Percentiles rank a stretch among this genome's conserved stretches.
Evolutionary conservation across 2,888 invertebrate species (phyloP).

Genomic region (Zootermopsis nevadensis): DNA sequence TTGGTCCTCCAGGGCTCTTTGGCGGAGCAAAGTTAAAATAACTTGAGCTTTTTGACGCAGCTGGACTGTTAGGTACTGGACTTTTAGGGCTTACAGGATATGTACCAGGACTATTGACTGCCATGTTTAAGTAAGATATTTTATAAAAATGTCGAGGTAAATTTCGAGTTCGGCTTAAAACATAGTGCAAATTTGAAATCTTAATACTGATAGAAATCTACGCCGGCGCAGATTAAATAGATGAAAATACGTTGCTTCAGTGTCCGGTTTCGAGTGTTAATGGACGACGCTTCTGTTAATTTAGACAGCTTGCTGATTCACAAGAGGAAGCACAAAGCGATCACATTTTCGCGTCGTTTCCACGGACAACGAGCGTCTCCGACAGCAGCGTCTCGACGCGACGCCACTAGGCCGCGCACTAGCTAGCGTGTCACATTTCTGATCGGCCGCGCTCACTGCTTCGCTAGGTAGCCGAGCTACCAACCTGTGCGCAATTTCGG

Average conservation of each 20-base stretch:
- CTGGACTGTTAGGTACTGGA: slow-evolving; percentile 8
- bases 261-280: background rate
- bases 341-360: slow-evolving; percentile 27
- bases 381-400: slow-evolving; percentile 10
- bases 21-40: slow-evolving; percentile 43
- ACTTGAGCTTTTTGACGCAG: slow-evolving; percentile 34
- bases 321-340: background rate
- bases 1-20: slow-evolving; percentile 19
- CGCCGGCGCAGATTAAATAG: background rate
- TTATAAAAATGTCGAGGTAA: background rate
- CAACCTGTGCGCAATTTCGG: background rate
- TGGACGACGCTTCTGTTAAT: background rate
- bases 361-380: background rate
- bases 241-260: too few species aligned
- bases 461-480: background rate
- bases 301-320: background rate
- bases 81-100: slow-evolving; percentile 66
- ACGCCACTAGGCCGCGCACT: slow-evolving; percentile 28
- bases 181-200: background rate
- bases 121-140: slow-evolving; percentile 62
- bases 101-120: slow-evolving; percentile 70
- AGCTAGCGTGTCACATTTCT: background rate
- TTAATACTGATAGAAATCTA: background rate
- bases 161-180: background rate
- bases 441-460: background rate